phyloP scores from a whole-genome alignment of 2,113 vertebrate species.

The Malurus alboscapulatus region DNA sequence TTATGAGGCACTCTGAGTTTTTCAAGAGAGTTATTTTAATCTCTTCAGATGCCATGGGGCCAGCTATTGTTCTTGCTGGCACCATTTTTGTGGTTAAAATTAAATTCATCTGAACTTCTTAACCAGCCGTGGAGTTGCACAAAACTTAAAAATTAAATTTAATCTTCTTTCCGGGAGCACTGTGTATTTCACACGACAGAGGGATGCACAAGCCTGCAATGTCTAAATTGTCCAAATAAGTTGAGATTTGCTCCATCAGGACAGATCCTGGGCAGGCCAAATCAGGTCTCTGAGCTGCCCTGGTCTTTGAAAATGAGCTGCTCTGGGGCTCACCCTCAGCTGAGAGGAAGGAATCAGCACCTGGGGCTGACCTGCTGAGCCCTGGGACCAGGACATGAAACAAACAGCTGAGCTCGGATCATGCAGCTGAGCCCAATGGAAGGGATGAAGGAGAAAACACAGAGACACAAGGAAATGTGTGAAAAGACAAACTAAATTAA shows the following conservation, averaged over 20 bases:
- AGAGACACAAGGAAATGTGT: neutral
- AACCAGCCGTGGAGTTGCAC: neutral
- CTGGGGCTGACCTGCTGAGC: neutral
- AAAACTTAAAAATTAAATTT: neutral
- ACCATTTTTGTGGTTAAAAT: conserved; percentile 45
- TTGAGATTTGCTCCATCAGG: neutral
- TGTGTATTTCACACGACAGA: neutral
- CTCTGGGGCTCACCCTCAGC: neutral
- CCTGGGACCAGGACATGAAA: neutral
- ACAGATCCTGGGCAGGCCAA: neutral
- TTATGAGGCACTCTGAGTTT: conserved; percentile 8
- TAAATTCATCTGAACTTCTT: neutral
- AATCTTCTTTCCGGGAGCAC: neutral
- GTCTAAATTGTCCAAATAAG: neutral
- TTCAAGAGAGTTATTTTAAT: conserved; percentile 60
- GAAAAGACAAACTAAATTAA: neutral
- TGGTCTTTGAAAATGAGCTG: neutral
- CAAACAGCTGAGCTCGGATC: neutral
- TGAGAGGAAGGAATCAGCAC: neutral
- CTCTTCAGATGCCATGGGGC: conserved; percentile 54
- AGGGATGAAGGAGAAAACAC: neutral
- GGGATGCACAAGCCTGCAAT: neutral
- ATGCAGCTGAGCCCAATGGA: neutral
- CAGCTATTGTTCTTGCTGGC: conserved; percentile 50
- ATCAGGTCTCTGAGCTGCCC: neutral